Conservation (phyloP, 53 echinoderm and acorn worm genomes). For the Stichopus horrens region DNA sequence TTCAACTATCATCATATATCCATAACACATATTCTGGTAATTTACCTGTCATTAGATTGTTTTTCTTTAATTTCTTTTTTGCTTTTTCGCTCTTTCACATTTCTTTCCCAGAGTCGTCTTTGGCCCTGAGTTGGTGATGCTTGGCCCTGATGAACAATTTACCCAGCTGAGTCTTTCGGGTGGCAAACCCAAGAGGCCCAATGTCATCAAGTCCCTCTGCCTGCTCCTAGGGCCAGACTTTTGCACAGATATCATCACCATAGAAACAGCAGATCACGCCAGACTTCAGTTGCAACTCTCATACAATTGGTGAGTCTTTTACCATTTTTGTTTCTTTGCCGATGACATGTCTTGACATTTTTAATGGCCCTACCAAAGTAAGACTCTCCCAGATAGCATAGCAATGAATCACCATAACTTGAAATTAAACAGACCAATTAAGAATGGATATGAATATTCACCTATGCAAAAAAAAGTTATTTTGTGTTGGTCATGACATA, state of each 20-base stretch:
- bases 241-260: conserved; percentile 99
- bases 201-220: conserved; percentile 98
- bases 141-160: conserved; percentile 99
- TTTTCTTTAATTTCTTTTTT: neutral
- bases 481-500: too few species aligned
- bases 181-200: conserved; percentile 95
- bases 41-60: neutral
- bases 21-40: too few species aligned
- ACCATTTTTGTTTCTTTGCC: too few species aligned
- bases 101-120: conserved; percentile 78
- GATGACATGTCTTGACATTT: too few species aligned
- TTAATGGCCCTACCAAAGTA: too few species aligned
- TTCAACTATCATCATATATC: too few species aligned
- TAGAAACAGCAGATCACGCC: conserved; percentile 97
- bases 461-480: too few species aligned
- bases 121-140: conserved; percentile 98
- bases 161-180: conserved; percentile 98
- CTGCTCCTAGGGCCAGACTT: conserved; percentile 96
- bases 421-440: too few species aligned
- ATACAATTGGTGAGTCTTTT: conserved; percentile 87
- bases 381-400: too few species aligned
- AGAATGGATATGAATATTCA: too few species aligned
- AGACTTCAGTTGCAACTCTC: conserved; percentile 94
- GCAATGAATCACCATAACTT: too few species aligned
- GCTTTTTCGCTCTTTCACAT: neutral